Percentiles rank a stretch among this genome's conserved stretches.
phyloP scores from a whole-genome alignment of 2,797 vertebrate species.

The Sus cebifrons region DNA sequence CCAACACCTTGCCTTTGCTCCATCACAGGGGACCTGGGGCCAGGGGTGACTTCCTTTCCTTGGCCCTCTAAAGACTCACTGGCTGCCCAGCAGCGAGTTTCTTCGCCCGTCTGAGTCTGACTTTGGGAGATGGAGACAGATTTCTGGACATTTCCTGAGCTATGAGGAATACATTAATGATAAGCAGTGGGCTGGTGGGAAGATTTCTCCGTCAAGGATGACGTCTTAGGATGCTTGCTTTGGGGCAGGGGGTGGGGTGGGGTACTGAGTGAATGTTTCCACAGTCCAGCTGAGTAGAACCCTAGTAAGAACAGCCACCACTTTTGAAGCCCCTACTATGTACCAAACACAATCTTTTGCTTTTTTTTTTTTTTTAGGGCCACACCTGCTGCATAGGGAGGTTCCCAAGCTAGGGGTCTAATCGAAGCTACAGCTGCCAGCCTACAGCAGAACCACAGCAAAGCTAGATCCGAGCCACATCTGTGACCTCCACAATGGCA shows the following conservation, averaged over 20 bases:
- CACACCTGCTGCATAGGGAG: too few species aligned
- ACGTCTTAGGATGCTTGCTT: conserved; percentile 19
- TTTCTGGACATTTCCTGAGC: conserved; percentile 76
- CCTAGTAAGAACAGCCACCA: too few species aligned
- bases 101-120: neutral
- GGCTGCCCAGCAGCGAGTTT: neutral
- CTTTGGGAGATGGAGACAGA: conserved; percentile 68
- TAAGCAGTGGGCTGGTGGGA: conserved; percentile 50
- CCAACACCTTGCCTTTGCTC: neutral
- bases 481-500: too few species aligned
- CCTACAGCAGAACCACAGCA: too few species aligned
- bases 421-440: too few species aligned
- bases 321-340: neutral
- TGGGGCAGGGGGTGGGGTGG: neutral
- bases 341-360: neutral
- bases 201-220: conserved; percentile 59
- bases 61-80: neutral
- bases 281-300: neutral
- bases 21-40: too few species aligned
- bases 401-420: too few species aligned
- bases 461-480: too few species aligned
- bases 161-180: conserved; percentile 77
- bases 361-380: too few species aligned
- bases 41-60: neutral
- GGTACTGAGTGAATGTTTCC: neutral